Percentiles rank a stretch among this genome's conserved stretches.
Evolutionary conservation across 2,797 vertebrate species (phyloP).

Genomic region (Mormyrus hasselquistii): DNA sequence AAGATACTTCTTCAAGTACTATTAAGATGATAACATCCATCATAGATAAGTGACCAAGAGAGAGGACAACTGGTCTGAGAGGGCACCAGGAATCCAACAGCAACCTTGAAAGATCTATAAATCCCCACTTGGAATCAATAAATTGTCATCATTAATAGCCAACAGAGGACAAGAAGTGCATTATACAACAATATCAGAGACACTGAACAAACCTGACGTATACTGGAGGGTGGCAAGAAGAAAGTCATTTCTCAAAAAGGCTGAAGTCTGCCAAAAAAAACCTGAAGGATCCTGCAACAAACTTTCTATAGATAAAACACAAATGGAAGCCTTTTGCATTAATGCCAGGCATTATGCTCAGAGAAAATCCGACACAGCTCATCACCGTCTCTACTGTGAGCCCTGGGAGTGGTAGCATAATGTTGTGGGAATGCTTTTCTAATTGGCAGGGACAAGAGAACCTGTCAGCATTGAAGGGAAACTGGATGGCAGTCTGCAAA

Average conservation of each 20-base stretch:
- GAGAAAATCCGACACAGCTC: neutral
- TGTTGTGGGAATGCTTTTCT: neutral
- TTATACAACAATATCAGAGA: neutral
- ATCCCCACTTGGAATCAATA: neutral
- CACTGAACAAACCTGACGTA: neutral
- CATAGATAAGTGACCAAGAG: neutral
- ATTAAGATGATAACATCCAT: neutral
- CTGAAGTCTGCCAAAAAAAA: neutral
- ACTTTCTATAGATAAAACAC: neutral
- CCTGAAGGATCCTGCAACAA: neutral
- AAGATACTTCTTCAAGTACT: neutral
- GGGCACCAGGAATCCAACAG: neutral
- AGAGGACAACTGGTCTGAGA: neutral
- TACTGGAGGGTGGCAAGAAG: neutral
- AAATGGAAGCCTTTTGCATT: neutral
- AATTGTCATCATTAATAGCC: neutral
- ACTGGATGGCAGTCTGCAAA: neutral
- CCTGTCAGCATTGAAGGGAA: neutral
- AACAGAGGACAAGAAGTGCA: neutral
- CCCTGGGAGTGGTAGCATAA: neutral
- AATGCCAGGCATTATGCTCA: neutral
- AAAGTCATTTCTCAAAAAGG: neutral
- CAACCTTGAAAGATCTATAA: neutral
- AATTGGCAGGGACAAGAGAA: neutral
- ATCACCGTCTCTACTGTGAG: neutral